A percentile compares a stretch with the other conserved stretches of the same genome.
These are phyloP conservation scores for Drosophila auraria DNA, from an alignment of 1,140 invertebrate species.

Conservation along the genomic window DNA sequence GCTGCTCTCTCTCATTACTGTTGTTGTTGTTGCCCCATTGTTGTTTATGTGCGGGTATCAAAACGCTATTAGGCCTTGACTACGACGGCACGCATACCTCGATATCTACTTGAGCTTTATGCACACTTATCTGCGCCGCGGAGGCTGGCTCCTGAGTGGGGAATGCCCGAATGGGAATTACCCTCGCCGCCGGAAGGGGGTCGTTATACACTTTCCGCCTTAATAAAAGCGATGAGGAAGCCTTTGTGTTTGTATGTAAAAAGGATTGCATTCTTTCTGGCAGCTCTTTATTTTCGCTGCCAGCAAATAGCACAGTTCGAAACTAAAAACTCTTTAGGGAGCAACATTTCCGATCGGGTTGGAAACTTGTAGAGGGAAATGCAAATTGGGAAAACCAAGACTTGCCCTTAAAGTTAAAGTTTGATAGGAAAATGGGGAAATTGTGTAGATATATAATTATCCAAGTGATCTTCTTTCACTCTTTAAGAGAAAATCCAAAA, in stretches of 20 bases:
- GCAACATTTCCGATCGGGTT: not conserved
- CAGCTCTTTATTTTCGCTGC: constrained; percentile 2
- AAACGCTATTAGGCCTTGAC: constrained; percentile 79
- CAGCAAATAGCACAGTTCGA: not conserved
- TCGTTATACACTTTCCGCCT: not conserved
- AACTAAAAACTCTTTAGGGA: not conserved
- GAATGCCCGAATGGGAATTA: constrained; percentile 28
- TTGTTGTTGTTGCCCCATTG: constrained; percentile 64
- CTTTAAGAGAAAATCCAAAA: no score
- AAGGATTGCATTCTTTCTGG: not conserved
- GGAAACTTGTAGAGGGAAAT: not conserved
- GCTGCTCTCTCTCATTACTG: constrained; percentile 72
- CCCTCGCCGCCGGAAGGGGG: constrained; percentile 8
- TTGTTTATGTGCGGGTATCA: constrained; percentile 82
- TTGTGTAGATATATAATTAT: no score
- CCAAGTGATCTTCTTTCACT: no score
- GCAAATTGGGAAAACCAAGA: not conserved
- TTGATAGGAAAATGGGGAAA: no score
- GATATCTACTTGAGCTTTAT: constrained; percentile 64
- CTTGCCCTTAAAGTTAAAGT: not conserved
- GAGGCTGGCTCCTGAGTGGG: not conserved
- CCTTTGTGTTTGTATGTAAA: not conserved
- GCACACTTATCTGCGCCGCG: constrained; percentile 44
- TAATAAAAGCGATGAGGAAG: no score
- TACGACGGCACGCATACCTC: constrained; percentile 65